Evolutionary conservation across 1,140 invertebrate species (phyloP), one percentile per base, ranked within the genome.

Genomic region (Anadara kagoshimensis): DNA sequence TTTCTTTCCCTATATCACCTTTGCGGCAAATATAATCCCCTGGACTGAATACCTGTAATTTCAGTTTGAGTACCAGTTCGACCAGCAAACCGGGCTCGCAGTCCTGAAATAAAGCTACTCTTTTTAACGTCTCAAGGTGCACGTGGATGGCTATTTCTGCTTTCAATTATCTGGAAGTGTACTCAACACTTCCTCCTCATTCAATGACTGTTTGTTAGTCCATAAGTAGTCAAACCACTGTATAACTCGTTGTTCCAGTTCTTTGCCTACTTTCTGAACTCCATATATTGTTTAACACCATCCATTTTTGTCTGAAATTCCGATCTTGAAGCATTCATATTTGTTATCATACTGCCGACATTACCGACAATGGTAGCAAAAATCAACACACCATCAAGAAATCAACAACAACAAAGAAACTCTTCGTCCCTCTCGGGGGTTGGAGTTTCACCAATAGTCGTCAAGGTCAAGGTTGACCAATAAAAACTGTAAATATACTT

Each of bases 151-250:
- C 97, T 73, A 98, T 98, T 91, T 98, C 97, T 0, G 97, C 95
- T 90, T 97, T 97, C 14, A 98, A 89, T 90, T 98, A 84, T 98
- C 96, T 0, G 97, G 97, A 58, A 98, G 89, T 1, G 78, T 71
- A 11, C 61, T 78, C 51, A 90, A 87, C 43, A 90, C 90, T 76
- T 88, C 89, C 76, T 96, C 96, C 89, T 97, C 95, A 81, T 97
- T 95, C 62, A 97, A 89, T 11, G 95, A 95, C 92, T 96, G 91
- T 51, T 83, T 79, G 80, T 97, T 97, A 11, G 94, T 94, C 96
- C 97, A 98, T 22, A 97, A 93, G 88, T 98, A 98, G 79, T 98
- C 96, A 87, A 98, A 98, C 97, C 97, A 98, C 78, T 96, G 93
- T 69, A 98, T 97, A 0, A 96, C 96, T 63, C 96, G 91, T 0